Conservation (phyloP, 1,140 invertebrate genomes). For the Trichomalopsis sarcophagae region DNA sequence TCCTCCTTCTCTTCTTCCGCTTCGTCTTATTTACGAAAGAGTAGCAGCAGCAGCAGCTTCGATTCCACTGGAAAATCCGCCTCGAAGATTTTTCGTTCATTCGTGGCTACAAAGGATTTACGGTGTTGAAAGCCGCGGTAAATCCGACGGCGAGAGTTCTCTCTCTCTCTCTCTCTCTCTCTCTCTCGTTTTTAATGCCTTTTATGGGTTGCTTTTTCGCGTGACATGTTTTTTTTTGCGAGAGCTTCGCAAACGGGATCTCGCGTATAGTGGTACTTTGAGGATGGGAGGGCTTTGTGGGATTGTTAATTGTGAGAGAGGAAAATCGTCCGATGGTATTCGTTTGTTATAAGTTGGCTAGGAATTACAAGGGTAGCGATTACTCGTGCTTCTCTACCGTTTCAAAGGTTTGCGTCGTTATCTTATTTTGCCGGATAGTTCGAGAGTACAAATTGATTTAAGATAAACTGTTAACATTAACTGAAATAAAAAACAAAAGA, state of each 20-base stretch:
- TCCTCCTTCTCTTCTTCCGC: not conserved
- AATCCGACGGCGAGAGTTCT: not conserved
- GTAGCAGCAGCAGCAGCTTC: not conserved
- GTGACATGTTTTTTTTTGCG: not conserved
- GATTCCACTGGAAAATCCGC: not conserved
- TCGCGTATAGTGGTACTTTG: too few relatives aligned
- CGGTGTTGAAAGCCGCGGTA: not conserved
- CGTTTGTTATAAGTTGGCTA: too few relatives aligned
- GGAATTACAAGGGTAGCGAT: too few relatives aligned
- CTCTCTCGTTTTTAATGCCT: constrained; percentile 10
- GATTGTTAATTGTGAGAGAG: not conserved
- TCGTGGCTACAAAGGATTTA: not conserved
- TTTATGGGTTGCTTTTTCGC: not conserved
- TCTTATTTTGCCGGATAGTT: too few relatives aligned
- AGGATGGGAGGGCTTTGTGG: not conserved
- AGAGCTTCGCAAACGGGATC: not conserved
- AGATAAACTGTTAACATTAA: too few relatives aligned
- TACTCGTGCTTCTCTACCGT: too few relatives aligned
- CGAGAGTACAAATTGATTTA: too few relatives aligned
- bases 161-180: not conserved
- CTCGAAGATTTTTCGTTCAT: not conserved
- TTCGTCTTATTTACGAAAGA: not conserved
- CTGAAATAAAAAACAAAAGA: too few relatives aligned
- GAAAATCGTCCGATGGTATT: too few relatives aligned
- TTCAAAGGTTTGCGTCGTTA: too few relatives aligned